These are phyloP conservation scores for Drosophila biarmipes DNA, from an alignment of 1,140 invertebrate genomes.

Conservation along the genomic window DNA sequence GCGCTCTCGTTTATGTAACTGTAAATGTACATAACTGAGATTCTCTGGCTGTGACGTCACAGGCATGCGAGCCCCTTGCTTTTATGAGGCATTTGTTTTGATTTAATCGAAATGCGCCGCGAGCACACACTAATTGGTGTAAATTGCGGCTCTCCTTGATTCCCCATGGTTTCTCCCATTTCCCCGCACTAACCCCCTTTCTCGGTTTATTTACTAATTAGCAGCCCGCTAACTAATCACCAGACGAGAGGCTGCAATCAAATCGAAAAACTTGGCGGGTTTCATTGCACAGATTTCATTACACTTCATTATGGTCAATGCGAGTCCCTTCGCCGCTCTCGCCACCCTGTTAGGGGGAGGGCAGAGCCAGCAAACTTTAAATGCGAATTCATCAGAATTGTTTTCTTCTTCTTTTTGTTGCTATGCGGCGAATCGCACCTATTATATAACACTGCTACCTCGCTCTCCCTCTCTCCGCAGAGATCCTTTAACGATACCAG, in stretches of 20 bases:
- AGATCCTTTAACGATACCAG: conserved; percentile 65
- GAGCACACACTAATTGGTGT: conserved; percentile 68
- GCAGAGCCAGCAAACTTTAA: conserved; percentile 34
- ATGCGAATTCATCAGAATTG: conserved; percentile 58
- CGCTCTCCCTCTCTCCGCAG: neutral
- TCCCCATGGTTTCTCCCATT: neutral
- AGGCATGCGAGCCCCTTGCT: conserved; percentile 19
- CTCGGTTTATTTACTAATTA: conserved; percentile 62
- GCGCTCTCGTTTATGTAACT: conserved; percentile 9
- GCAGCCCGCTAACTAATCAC: conserved; percentile 63
- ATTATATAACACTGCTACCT: conserved; percentile 61
- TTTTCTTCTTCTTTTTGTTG: conserved; percentile 30
- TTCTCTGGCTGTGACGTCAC: conserved; percentile 62
- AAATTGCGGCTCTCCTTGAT: conserved; percentile 18
- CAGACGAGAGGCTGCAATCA: conserved; percentile 70
- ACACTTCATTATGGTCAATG: conserved; percentile 54
- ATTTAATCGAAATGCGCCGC: conserved; percentile 70
- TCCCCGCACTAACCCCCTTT: neutral
- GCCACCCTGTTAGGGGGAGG: neutral
- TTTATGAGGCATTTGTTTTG: conserved; percentile 27
- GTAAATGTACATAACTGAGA: conserved; percentile 32
- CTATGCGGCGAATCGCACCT: conserved; percentile 30
- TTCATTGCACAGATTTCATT: conserved; percentile 75
- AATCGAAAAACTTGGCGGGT: conserved; percentile 76
- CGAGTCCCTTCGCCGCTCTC: conserved; percentile 10